Evolutionary conservation across 2,797 vertebrate genomes (phyloP).

Genomic region (Hipposideros larvatus): DNA sequence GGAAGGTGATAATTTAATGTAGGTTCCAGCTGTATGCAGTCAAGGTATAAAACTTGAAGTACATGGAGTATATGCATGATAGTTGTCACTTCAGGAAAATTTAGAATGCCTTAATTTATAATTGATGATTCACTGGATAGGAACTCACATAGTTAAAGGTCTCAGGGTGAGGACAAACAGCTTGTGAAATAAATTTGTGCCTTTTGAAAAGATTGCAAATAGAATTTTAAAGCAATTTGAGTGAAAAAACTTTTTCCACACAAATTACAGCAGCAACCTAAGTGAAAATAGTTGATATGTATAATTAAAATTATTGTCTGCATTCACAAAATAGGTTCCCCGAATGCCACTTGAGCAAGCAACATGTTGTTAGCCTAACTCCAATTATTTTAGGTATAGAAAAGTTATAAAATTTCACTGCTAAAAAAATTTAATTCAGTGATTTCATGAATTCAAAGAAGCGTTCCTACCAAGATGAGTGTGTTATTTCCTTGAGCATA

Average conservation of each 20-base stretch:
- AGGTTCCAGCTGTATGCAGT: background rate
- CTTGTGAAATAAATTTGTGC: constrained; percentile 21
- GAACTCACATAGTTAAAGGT: background rate
- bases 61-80: background rate
- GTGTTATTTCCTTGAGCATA: background rate
- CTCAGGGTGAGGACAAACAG: background rate
- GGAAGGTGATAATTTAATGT: background rate
- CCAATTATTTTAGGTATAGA: background rate
- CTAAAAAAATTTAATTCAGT: background rate
- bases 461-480: background rate
- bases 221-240: constrained; percentile 8
- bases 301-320: constrained; percentile 41
- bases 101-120: background rate
- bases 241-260: background rate
- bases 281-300: constrained; percentile 33
- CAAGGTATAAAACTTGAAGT: background rate
- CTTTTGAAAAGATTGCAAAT: background rate
- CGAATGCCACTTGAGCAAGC: background rate
- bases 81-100: background rate
- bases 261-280: constrained; percentile 1
- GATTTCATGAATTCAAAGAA: constrained; percentile 33
- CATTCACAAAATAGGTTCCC: background rate
- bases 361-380: background rate
- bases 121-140: background rate
- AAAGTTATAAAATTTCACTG: background rate